Evolutionary conservation across 2,797 vertebrate species (phyloP), one percentile per base, ranked within the genome.

Genomic region (Channa striata): DNA sequence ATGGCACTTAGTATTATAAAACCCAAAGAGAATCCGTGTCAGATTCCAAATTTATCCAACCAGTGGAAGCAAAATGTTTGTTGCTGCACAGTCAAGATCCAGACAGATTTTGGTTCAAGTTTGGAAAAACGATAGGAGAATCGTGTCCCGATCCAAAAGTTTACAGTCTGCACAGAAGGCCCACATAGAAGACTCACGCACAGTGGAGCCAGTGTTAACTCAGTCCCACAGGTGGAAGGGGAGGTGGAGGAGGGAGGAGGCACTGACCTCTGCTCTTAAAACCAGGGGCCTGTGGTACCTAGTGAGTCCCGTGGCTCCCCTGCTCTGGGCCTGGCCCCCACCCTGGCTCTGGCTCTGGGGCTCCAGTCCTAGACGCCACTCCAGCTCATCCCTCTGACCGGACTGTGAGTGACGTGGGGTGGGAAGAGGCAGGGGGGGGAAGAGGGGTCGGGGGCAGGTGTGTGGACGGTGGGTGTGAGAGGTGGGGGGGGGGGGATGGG

Each of bases 261-360:
- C 90, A 95, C 96, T 99, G 94, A 99, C 98, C 98, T 99, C 97
- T 91, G 95, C 91, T 94, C 91, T 96, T 94, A 98, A 95, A 95
- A 94, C 94, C 95, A 95, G 95, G 80, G 94, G 93, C 93, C 95
- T 95, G 94, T 93, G 93, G 96, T 95, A 94, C 94, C 95, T 96
- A 91, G 93, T 92, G 92, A 95, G 95, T 95, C 97, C 97, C 42
- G 95, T 91, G 78, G 96, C 93, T 91, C 91, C 94, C 93, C 96
- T 94, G 92, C 95, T 95, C 93, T 94, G 94, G 91, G 96, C 94
- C 86, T 86, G 93, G 68, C 89, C 84, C 84, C 85, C 72, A 76
- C 76, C 82, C 81, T 87, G 90, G 91, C 76, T 79, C 85, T 93
- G 94, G 91, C 89, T 94, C 86, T 95, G 95, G 92, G 77, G 91